Evolutionary conservation across 2,797 vertebrate species (phyloP).

Genomic region (Premnoplex brunnescens): DNA sequence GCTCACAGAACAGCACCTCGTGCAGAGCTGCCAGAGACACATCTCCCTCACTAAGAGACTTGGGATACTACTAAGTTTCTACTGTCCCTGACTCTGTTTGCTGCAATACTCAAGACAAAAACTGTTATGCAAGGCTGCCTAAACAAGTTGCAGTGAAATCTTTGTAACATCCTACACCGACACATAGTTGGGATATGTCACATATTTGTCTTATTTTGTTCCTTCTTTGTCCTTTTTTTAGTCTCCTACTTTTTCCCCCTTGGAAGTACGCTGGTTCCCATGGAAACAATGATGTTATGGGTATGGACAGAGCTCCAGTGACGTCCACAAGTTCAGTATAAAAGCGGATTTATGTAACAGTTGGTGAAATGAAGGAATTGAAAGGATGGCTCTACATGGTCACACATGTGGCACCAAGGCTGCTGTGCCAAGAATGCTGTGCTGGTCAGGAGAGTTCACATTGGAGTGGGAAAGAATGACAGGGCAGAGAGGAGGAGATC

Average conservation of each 20-base stretch:
- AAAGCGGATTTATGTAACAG: slow-evolving; percentile 60
- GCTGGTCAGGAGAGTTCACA: background rate
- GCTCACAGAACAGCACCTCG: background rate
- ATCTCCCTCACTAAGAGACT: background rate
- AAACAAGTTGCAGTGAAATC: slow-evolving; percentile 54
- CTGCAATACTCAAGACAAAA: slow-evolving; percentile 3
- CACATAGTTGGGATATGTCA: slow-evolving; percentile 56
- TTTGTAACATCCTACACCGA: slow-evolving; percentile 61
- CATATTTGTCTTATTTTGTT: slow-evolving; percentile 66
- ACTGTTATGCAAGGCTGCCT: slow-evolving; percentile 38
- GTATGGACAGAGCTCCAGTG: slow-evolving; percentile 60
- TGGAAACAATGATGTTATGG: slow-evolving; percentile 65
- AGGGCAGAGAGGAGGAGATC: background rate
- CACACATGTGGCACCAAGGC: background rate
- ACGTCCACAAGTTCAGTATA: slow-evolving; percentile 53
- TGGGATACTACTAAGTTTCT: background rate
- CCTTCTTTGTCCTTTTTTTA: slow-evolving; percentile 71
- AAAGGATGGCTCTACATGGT: background rate
- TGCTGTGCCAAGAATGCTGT: background rate
- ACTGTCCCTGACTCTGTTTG: background rate
- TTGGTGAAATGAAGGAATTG: slow-evolving; percentile 7
- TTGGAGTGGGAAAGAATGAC: background rate
- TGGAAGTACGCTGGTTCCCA: slow-evolving; percentile 69
- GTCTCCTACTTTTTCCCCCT: slow-evolving; percentile 63
- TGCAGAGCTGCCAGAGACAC: background rate